Evolutionary conservation across 2,888 invertebrate genomes (phyloP), one percentile per base, ranked within the genome.

Genomic region (Ischnus inquisitorius): DNA sequence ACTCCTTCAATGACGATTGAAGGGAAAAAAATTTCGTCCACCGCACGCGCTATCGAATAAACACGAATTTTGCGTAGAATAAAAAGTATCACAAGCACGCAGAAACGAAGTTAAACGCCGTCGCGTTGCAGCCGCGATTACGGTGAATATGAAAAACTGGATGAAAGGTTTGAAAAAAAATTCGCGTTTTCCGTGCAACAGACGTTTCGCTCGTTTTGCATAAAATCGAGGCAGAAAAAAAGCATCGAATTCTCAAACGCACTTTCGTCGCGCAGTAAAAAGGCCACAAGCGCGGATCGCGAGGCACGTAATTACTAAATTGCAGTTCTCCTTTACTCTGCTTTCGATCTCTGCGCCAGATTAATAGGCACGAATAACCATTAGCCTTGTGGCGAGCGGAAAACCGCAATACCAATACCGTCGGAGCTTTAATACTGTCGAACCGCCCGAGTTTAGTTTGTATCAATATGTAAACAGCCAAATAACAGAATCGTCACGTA

Each of bases 371-470:
- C 60, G 25, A 19, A 19, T 22, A 22, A 19, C 19, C 54, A 3
- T 54, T 19, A 12, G 54, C 12, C 22, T 34, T 2, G 22, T 54
- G 54, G 54, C 22, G 19, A 3, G 54, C 54, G 54, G 19, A 54
- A 22, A 19, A 22, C 54, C 54, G 54, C 54, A 54, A 54, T 22
- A 54, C 19, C 22, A 54, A 54, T 19, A 10, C 54, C 19, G 54
- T 54, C 19, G 12, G 10, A 12, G 54, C 19, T 54, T 19, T 54
- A 54, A 54, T 54, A 4, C 54, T 22, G 12, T 54, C 22, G 5
- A 22, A 54, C 19, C 54, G 54, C 22, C 22, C 54, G 54, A 12
- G 54, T 54, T 54, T 54, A 22, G 54, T 54, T 54, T 22, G 22
- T 54, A 22, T 10, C 22, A 22, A 8, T 22, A 22, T 10, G 19